phyloP scores from a whole-genome alignment of 30 jellyfish, hydroid and myxozoan genomes.

The Nemopilema nomurai region DNA sequence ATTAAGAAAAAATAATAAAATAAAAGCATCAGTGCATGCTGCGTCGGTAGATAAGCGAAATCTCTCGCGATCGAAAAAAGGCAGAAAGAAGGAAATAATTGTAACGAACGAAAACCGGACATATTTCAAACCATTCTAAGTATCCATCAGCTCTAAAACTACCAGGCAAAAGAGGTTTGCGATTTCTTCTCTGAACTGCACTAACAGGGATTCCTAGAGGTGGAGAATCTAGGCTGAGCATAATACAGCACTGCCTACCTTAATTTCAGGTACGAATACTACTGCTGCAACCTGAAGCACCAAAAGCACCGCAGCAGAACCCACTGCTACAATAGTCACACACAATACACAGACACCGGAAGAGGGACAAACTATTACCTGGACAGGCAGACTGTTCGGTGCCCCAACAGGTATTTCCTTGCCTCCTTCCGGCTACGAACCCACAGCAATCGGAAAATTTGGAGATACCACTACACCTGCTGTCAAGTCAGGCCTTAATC shows the following conservation, averaged over 20 bases:
- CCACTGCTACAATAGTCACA: background rate
- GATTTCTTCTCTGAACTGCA: background rate
- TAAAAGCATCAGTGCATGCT: no score
- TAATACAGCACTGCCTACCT: background rate
- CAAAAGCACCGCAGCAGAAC: background rate
- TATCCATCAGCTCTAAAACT: background rate
- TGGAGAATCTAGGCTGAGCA: background rate
- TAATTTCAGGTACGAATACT: constrained; percentile 13
- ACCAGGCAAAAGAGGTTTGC: background rate
- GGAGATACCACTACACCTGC: constrained; percentile 47
- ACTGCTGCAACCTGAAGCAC: constrained; percentile 5
- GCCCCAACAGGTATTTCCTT: constrained; percentile 29
- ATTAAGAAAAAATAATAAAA: no score
- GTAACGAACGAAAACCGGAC: background rate
- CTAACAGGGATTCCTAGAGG: background rate
- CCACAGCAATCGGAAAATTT: background rate
- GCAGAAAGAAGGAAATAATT: no score
- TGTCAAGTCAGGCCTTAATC: constrained; percentile 8
- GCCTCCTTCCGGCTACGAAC: constrained; percentile 1
- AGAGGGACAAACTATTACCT: constrained; percentile 18
- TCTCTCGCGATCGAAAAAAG: no score
- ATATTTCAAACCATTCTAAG: background rate
- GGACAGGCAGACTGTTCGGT: constrained; percentile 28
- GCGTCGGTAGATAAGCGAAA: no score
- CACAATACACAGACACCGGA: constrained; percentile 18